Base-by-base conservation (phyloP, 2,113 vertebrate species). In the Bubo blakistoni region DNA sequence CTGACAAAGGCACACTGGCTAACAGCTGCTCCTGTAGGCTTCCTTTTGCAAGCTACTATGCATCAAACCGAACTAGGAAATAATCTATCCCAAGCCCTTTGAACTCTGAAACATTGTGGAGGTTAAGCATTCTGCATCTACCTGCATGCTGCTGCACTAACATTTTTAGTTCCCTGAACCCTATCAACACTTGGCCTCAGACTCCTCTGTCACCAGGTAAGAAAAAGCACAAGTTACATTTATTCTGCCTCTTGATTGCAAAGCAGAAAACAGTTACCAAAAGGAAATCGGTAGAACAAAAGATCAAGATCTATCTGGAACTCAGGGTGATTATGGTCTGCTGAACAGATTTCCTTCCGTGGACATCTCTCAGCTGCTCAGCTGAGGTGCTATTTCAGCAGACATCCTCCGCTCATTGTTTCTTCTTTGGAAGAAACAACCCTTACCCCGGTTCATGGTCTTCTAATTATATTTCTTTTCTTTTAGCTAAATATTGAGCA, bases 361-460 rank as follows among this genome's bases (percentile, higher is more conserved):
- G 70, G 70, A 79, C 32, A 89, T 79, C 92, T 57, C 89, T 47
- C 83, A 85, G 93, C 81, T 88, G 94, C 49, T 70, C 61, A 46
- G 24, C 34, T 11, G 66, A 87, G 73, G 52, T 11, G 12, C 65
- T 72, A 25, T n/a, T 91, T 57, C 87, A 72, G 87, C 87, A 85
- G 55, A 95, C 90, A 96, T 96, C 96, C 65, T 96, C 85, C 24
- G 12, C 49, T 85, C 54, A 96, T 96, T 96, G 96, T 97, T 96
- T 84, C 59, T 86, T 40, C 77, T 76, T 67, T 16, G 40, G 34
- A 79, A 94, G 49, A 81, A 96, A 97, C 61, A 85, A 22, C 42
- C 69, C 84, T 79, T 95, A 91, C 18, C 66, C 34, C 82, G 51
- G 70, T 77, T 95, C 69, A 76, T 30, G 70, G 89, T 86, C 61